Conservation (phyloP, 2,797 vertebrate species). For the Antennarius maculatus region DNA sequence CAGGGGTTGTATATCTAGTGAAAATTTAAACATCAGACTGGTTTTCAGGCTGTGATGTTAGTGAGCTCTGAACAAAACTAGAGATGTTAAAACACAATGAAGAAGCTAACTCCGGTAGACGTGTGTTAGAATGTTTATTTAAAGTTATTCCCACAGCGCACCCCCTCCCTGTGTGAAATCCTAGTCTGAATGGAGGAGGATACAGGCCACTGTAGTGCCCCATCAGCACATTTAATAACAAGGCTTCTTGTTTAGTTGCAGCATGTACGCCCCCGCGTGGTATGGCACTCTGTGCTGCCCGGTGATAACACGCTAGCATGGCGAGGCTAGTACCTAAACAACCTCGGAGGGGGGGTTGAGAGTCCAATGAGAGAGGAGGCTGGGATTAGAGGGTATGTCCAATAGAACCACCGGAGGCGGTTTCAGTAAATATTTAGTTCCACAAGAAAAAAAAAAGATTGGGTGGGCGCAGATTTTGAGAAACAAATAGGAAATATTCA, state of each 20-base stretch:
- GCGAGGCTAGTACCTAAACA: conserved; percentile 47
- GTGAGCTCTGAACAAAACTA: no score
- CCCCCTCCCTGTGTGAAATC: conserved; percentile 74
- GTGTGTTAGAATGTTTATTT: conserved; percentile 75
- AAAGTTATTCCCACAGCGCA: conserved; percentile 67
- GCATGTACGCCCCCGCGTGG: conserved; percentile 47
- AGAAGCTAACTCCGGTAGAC: neutral
- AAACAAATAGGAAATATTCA: conserved; percentile 48
- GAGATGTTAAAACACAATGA: no score
- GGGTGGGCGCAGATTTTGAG: conserved; percentile 13
- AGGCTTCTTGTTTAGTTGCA: conserved; percentile 68
- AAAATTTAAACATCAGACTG: no score
- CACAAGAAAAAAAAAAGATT: conserved; percentile 37
- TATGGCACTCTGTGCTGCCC: conserved; percentile 60
- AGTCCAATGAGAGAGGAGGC: conserved; percentile 54
- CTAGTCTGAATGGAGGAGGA: conserved; percentile 92
- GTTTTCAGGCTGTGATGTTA: no score
- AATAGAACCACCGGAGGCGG: conserved; percentile 52
- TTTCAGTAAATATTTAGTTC: conserved; percentile 59
- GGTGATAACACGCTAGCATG: conserved; percentile 61
- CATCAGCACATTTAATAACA: conserved; percentile 84
- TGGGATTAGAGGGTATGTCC: conserved; percentile 37
- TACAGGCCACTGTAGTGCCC: conserved; percentile 89
- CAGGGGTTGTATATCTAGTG: no score
- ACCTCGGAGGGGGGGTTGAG: conserved; percentile 15